phyloP scores from a whole-genome alignment of 1,140 invertebrate species.

The Triops longicaudatus region DNA sequence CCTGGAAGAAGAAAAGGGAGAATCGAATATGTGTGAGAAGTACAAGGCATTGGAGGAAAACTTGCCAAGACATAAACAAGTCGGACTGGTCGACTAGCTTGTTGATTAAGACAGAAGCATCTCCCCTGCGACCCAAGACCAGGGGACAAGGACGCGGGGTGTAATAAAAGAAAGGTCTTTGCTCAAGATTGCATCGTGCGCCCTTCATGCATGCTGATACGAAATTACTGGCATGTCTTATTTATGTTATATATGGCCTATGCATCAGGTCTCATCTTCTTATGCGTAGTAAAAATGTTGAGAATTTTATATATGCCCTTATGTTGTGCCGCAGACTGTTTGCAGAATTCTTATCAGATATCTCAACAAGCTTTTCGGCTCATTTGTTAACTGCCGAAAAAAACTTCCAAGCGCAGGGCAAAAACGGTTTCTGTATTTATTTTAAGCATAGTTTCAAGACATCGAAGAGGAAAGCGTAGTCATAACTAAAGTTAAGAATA shows the following conservation, averaged over 20 bases:
- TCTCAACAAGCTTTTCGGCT: background rate
- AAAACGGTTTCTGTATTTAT: background rate
- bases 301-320: background rate
- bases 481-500: background rate
- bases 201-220: background rate
- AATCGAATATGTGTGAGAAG: background rate
- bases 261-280: background rate
- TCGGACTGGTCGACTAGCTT: background rate
- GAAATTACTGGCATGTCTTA: background rate
- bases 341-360: background rate
- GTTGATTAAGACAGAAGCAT: background rate
- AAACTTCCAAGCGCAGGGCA: background rate
- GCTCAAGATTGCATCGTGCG: background rate
- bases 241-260: background rate
- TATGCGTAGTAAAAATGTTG: background rate
- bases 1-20: background rate
- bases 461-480: background rate
- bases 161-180: background rate
- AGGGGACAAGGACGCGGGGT: background rate
- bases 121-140: background rate
- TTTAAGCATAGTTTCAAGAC: background rate
- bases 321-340: background rate
- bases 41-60: background rate
- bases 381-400: background rate
- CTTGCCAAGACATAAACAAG: conserved; percentile 15